A percentile compares a stretch with the other conserved stretches of the same genome.
phyloP scores from a whole-genome alignment of 2,888 invertebrate species.

The Drosophila acutilabella region DNA sequence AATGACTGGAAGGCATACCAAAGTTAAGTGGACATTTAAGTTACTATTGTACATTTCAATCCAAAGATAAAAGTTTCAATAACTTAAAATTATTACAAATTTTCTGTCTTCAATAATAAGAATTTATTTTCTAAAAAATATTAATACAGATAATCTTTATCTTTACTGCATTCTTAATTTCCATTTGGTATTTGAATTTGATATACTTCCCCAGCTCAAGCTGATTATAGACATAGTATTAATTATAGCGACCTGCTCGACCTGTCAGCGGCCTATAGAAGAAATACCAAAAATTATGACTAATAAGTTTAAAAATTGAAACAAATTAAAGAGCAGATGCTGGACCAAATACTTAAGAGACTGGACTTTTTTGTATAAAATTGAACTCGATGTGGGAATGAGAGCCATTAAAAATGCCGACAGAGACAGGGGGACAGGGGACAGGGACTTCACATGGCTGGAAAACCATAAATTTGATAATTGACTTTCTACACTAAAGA shows the following conservation, averaged over 20 bases:
- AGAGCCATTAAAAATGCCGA: conserved; percentile 53
- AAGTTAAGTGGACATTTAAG: too few relatives aligned
- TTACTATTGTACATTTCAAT: too few relatives aligned
- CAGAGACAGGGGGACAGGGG: conserved; percentile 30
- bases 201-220: not conserved
- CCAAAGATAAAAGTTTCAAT: too few relatives aligned
- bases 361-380: conserved; percentile 1
- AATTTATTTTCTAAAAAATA: not conserved
- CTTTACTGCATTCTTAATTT: conserved; percentile 1
- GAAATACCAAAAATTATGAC: conserved; percentile 77
- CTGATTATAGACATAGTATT: conserved; percentile 15
- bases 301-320: conserved; percentile 78
- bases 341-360: conserved; percentile 16
- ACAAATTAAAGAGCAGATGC: conserved; percentile 73
- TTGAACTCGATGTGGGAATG: conserved; percentile 52
- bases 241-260: conserved; percentile 49
- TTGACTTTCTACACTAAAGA: conserved; percentile 67
- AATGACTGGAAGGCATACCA: too few relatives aligned
- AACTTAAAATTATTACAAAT: too few relatives aligned
- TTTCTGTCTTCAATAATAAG: too few relatives aligned
- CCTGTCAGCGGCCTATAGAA: conserved; percentile 59
- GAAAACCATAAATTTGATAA: conserved; percentile 81
- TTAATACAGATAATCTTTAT: conserved; percentile 9
- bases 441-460: conserved; percentile 49
- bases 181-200: conserved; percentile 1